Evolutionary conservation across 2,888 invertebrate species (phyloP), one percentile per base, ranked within the genome.

Genomic region (Andrena chrysosceles): DNA sequence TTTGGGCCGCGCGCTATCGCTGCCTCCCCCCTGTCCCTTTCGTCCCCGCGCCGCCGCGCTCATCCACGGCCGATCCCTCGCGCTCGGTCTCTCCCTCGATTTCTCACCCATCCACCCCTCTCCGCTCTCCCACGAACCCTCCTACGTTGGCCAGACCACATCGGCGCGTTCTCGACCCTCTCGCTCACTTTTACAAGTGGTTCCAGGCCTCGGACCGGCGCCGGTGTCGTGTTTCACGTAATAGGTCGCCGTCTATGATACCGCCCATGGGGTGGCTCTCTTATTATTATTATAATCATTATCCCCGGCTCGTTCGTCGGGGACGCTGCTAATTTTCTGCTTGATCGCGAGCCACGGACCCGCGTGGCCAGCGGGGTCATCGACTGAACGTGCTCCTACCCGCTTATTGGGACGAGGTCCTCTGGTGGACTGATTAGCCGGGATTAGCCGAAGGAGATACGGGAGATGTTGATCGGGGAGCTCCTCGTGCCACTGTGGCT

Each of bases 171-270:
- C 63, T 73, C 83, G 76, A 16, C 64, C 76, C 64, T 78, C 72
- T 83, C 83, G 49, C 77, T 78, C 85, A 77, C 86, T 85, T 89
- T 85, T 84, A 90, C 89, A 90, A 90, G 90, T 90, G 90, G 90
- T 90, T 90, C 83, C 89, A 85, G 42, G 89, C 77, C 85, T 89
- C 89, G 87, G 90, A 83, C 88, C 90, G 90, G 89, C 90, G 87
- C 85, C 90, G 91, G 91, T 92, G 89, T 92, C 91, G 91, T 91
- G 89, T 92, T 92, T 91, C 92, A 89, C 91, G 91, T 92, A 92
- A 91, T 91, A 91, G 91, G 92, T 90, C 89, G 89, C 85, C 88
- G 89, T 88, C 90, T 90, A 90, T 90, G 89, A 82, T 84, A 81
- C 83, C 80, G 79, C 83, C 83, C 73, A 89, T 42, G 81, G 81